Evolutionary conservation across 1,140 invertebrate genomes (phyloP).

Genomic region (Mesaphorura yosii): DNA sequence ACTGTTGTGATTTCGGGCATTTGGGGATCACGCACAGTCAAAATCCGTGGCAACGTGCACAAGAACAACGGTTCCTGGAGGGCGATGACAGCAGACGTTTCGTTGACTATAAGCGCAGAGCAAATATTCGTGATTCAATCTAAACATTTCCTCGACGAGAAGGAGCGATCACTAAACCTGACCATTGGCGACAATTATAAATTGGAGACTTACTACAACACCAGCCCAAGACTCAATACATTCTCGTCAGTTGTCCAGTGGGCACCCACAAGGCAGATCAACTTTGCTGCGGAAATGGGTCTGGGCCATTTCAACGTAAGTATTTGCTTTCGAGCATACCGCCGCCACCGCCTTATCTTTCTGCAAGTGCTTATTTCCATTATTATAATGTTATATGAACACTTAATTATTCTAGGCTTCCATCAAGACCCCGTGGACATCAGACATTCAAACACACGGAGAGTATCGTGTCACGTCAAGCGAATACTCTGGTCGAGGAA

Average conservation of each 20-base stretch:
- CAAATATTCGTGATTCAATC: constrained; percentile 1
- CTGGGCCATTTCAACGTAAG: constrained; percentile 19
- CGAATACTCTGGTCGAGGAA: constrained; percentile 10
- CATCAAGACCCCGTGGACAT: constrained; percentile 17
- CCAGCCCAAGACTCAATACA: not conserved
- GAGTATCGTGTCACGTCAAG: not conserved
- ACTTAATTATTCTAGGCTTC: constrained; percentile 10
- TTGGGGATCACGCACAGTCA: constrained; percentile 9
- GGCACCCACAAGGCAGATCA: not conserved
- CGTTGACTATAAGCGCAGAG: constrained; percentile 10
- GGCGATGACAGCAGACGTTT: not conserved
- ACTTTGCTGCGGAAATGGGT: constrained; percentile 6
- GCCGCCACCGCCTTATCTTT: not conserved
- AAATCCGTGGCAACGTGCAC: constrained; percentile 4
- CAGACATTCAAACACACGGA: constrained; percentile 10
- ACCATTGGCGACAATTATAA: constrained; percentile 8
- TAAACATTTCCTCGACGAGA: constrained; percentile 6
- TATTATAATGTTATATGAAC: not conserved
- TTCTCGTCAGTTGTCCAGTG: constrained; percentile 11
- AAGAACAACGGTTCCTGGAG: not conserved
- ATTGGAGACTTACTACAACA: constrained; percentile 12
- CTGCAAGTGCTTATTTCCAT: not conserved
- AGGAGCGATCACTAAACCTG: constrained; percentile 16
- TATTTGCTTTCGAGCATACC: too few species aligned
- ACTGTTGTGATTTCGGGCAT: constrained; percentile 8